These are phyloP conservation scores for Stichodactyla helianthus DNA, from an alignment of 64 coral and sea anemone genomes.

Conservation along the genomic window DNA sequence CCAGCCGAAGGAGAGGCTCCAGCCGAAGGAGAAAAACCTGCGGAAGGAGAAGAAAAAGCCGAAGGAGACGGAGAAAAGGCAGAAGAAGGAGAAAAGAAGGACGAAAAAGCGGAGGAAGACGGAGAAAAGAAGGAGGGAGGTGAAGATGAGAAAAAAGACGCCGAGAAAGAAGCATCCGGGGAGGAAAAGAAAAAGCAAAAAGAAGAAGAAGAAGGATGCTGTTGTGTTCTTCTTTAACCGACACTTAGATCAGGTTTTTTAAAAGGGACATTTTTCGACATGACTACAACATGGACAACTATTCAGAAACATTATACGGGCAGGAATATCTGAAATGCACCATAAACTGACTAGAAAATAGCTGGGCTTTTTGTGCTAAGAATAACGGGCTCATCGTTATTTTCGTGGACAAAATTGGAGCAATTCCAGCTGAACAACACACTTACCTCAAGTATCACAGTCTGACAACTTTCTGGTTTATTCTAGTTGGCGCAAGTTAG, in stretches of 20 bases:
- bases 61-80: conserved; percentile 6
- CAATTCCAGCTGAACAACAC: neutral
- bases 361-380: neutral
- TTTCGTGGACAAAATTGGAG: neutral
- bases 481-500: neutral
- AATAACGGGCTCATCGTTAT: neutral
- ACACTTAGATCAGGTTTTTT: neutral
- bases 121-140: neutral
- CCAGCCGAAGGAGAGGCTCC: conserved; percentile 4
- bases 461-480: neutral
- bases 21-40: conserved; percentile 17
- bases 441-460: neutral
- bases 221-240: conserved; percentile 55
- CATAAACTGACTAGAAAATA: neutral
- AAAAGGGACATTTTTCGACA: neutral
- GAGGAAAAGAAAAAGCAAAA: neutral
- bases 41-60: neutral
- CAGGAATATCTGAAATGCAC: neutral
- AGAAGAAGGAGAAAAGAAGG: conserved; percentile 4
- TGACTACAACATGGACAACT: neutral
- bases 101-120: neutral
- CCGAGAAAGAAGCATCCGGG: neutral
- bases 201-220: conserved; percentile 36
- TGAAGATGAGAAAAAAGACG: neutral
- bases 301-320: neutral